These are phyloP conservation scores for Archivesica marissinica DNA, from an alignment of 1,140 invertebrate genomes.

Conservation along the genomic window DNA sequence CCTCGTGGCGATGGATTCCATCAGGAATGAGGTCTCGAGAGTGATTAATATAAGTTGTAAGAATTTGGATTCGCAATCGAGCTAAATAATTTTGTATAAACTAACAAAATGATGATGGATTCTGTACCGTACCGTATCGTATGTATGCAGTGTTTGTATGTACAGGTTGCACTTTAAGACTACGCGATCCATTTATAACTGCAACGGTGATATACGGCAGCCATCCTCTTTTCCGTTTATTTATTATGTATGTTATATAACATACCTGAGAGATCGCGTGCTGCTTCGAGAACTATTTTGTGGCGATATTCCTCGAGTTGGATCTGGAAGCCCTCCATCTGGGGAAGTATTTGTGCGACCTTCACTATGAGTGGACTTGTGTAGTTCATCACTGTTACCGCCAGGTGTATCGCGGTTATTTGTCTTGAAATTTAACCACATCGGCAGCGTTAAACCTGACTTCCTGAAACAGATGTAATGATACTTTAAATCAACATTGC, in stretches of 20 bases:
- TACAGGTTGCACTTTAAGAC: not conserved
- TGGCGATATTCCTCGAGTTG: not conserved
- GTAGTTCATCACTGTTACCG: not conserved
- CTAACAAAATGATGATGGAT: too few relatives aligned
- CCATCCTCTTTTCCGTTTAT: too few relatives aligned
- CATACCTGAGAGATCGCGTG: not conserved
- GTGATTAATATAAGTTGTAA: too few relatives aligned
- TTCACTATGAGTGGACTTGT: not conserved
- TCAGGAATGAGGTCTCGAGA: too few relatives aligned
- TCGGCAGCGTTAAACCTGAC: not conserved
- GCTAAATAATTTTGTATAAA: too few relatives aligned
- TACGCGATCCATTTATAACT: too few relatives aligned
- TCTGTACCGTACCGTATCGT: too few relatives aligned
- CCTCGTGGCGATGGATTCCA: too few relatives aligned
- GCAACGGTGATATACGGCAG: too few relatives aligned
- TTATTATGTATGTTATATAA: too few relatives aligned
- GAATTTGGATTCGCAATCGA: too few relatives aligned
- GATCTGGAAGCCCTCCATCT: not conserved
- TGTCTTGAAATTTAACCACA: constrained; percentile 21
- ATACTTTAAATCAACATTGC: too few relatives aligned
- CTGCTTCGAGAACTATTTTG: constrained; percentile 7
- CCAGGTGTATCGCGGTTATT: not conserved
- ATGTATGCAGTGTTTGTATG: not conserved
- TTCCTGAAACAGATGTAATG: constrained; percentile 8
- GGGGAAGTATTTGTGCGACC: not conserved